phyloP scores from a whole-genome alignment of 2,797 vertebrate species.

The Taeniopygia guttata region DNA sequence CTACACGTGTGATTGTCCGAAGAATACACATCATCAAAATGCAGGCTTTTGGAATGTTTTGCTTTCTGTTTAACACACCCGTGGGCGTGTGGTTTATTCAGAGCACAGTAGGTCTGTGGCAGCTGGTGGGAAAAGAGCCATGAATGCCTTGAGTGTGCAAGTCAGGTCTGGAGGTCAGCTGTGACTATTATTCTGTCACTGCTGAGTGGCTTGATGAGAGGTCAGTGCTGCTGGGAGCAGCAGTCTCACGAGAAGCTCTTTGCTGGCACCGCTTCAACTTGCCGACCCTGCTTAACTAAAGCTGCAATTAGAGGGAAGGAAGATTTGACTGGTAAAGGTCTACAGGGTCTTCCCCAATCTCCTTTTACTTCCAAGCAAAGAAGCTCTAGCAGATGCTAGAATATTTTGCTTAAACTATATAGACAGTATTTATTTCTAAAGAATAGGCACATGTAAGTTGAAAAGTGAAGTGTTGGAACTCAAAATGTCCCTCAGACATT shows the following conservation, averaged over 20 bases:
- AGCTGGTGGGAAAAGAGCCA: background rate
- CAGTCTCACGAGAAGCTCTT: background rate
- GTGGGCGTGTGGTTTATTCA: background rate
- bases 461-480: background rate
- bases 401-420: background rate
- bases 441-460: background rate
- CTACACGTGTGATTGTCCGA: background rate
- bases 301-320: background rate
- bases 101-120: background rate
- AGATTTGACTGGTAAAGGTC: background rate
- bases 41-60: background rate
- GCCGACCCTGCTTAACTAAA: background rate
- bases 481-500: no score
- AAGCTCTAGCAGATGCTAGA: background rate
- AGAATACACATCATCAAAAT: background rate
- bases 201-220: background rate
- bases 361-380: background rate
- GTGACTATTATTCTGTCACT: background rate
- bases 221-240: background rate
- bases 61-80: background rate
- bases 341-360: background rate
- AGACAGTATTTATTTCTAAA: background rate
- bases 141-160: background rate
- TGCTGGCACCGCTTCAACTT: fast-evolving
- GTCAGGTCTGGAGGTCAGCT: background rate